Base-by-base conservation (phyloP, 2,888 invertebrate species). In the Holacanthella duospinosa region DNA sequence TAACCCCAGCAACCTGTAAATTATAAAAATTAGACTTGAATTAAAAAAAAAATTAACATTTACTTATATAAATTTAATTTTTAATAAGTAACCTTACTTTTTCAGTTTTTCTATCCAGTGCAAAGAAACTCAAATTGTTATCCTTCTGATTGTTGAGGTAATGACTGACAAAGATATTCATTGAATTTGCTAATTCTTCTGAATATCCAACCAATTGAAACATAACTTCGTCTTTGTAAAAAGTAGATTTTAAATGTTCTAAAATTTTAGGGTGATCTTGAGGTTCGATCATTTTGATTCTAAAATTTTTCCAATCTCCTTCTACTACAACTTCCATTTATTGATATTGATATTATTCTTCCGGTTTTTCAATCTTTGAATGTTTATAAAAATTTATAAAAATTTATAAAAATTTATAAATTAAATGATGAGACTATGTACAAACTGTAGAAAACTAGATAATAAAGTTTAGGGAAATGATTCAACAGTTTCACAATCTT, bases 251-350 rank as follows among this genome's bases (percentile, higher is more conserved):
- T 4, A 62, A 27, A 43, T 62, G 62, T 44, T 62, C 62, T 27
- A 62, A 62, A 43, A 62, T 29, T 48, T 57, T 56, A 25, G 56
- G 43, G 25, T 62, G 44, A 29, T 62, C 57, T 48, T 62, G 48
- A 19, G 56, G 56, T 25, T 56, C 43, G 25, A 56, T 29, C 29
- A 36, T 62, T 62, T 57, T 62, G 29, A 62, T 44, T 48, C 27
- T 28, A 48, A 62, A 62, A 44, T 56, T 56, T 29, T 62, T 62
- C 56, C 56, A 62, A n/a, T n/a, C n/a, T n/a, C n/a, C n/a, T n/a
- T n/a, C n/a, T n/a, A n/a, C n/a, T n/a, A n/a, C n/a, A n/a, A n/a
- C n/a, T n/a, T n/a, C n/a, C n/a, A n/a, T n/a, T n/a, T n/a, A n/a
- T n/a, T n/a, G n/a, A n/a, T n/a, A n/a, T n/a, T n/a, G n/a, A n/a